A percentile compares a stretch with the other conserved stretches of the same genome.
Conservation (phyloP, 2,888 invertebrate species). For the Chorisops tibialis region DNA sequence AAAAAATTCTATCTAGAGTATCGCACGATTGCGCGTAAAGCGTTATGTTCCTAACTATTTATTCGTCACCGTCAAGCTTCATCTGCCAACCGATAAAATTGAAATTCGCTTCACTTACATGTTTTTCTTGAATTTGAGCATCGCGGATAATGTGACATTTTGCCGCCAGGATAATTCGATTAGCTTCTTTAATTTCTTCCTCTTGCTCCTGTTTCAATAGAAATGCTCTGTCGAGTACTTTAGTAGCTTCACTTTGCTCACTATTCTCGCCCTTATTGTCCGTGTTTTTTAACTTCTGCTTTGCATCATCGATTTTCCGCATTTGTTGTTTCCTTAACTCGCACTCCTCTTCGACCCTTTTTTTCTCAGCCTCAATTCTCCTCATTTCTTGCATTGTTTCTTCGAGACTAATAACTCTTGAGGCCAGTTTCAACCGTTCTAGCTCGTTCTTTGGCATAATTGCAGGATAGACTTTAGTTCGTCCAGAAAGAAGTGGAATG, state of each 20-base stretch:
- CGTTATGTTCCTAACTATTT: no score
- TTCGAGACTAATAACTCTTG: slow-evolving; percentile 55
- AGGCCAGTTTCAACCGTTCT: slow-evolving; percentile 58
- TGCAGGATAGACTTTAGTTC: slow-evolving; percentile 53
- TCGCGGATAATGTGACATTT: slow-evolving; percentile 83
- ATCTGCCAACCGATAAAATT: no score
- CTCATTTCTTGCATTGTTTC: slow-evolving; percentile 53
- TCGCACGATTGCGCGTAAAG: no score
- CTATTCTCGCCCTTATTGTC: slow-evolving; percentile 47
- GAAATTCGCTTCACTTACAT: slow-evolving; percentile 23
- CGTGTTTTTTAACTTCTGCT: slow-evolving; percentile 27
- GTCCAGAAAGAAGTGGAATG: not conserved
- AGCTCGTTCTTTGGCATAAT: slow-evolving; percentile 61
- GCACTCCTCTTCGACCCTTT: slow-evolving; percentile 57
- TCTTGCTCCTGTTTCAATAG: slow-evolving; percentile 51
- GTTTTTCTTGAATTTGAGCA: slow-evolving; percentile 72
- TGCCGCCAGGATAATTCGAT: slow-evolving; percentile 74
- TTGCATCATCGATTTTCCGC: slow-evolving; percentile 51
- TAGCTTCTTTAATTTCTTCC: slow-evolving; percentile 69
- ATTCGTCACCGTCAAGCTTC: not conserved
- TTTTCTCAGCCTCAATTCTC: slow-evolving; percentile 51
- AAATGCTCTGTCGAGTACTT: slow-evolving; percentile 56
- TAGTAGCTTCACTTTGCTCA: slow-evolving; percentile 53
- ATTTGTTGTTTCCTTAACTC: slow-evolving; percentile 57
- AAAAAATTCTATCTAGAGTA: no score